Evolutionary conservation across 2,888 invertebrate species (phyloP).

Genomic region (Vanessa cardui): DNA sequence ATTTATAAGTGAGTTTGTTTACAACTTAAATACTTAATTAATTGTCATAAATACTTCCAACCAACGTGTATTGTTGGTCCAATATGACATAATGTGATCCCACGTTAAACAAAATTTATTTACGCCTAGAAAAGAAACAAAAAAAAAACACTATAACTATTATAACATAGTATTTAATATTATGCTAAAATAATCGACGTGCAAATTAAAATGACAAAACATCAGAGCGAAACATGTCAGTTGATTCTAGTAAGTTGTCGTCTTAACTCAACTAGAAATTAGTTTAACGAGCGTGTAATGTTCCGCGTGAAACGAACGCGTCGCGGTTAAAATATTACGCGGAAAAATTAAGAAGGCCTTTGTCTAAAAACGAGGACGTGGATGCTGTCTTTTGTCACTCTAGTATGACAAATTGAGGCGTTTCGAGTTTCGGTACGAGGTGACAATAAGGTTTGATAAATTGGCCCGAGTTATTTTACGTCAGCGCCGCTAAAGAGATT

Average conservation of each 20-base stretch:
- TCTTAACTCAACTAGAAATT: constrained; percentile 14
- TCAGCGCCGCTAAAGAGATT: constrained; percentile 13
- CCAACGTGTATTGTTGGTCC: too few relatives aligned
- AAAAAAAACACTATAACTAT: too few relatives aligned
- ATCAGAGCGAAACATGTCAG: constrained; percentile 3
- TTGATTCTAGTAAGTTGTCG: constrained; percentile 13
- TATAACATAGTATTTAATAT: neutral
- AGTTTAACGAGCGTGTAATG: constrained; percentile 26
- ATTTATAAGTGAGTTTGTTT: too few relatives aligned
- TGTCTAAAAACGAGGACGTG: constrained; percentile 22
- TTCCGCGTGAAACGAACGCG: constrained; percentile 22
- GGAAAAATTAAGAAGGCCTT: constrained; percentile 15
- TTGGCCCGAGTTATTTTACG: constrained; percentile 31
- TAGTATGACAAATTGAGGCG: constrained; percentile 48
- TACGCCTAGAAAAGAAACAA: too few relatives aligned
- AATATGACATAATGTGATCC: too few relatives aligned
- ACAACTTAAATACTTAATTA: too few relatives aligned
- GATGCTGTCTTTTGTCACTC: constrained; percentile 44
- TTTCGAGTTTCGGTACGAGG: constrained; percentile 46
- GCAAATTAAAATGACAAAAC: constrained; percentile 6
- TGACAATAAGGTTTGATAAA: constrained; percentile 47
- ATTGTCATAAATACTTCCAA: too few relatives aligned
- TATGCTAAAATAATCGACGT: neutral
- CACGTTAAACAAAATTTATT: too few relatives aligned
- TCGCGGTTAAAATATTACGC: constrained; percentile 10